Conservation (phyloP, 2,113 vertebrate genomes). For the Pelusios castaneus region DNA sequence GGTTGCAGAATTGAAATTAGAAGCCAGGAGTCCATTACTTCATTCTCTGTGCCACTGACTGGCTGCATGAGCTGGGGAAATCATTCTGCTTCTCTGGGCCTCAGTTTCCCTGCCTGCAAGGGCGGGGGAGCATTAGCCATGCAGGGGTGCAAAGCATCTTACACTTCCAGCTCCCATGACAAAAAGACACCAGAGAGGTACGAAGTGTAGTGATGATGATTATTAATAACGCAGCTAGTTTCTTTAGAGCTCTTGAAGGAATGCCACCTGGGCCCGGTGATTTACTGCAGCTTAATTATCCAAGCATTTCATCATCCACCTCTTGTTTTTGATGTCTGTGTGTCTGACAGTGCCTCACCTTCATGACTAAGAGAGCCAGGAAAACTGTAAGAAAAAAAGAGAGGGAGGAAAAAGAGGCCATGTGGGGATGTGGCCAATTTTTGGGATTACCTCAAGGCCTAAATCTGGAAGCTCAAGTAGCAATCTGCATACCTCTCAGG, state of each 20-base stretch:
- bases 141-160: background rate
- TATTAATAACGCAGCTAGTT: constrained; percentile 58
- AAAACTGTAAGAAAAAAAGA: constrained; percentile 33
- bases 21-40: background rate
- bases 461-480: background rate
- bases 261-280: constrained; percentile 42
- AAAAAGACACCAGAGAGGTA: background rate
- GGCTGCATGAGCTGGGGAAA: background rate
- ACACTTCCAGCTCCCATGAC: background rate
- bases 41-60: background rate
- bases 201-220: constrained; percentile 16
- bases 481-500: background rate
- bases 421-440: background rate
- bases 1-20: background rate
- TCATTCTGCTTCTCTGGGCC: background rate
- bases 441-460: background rate
- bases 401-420: background rate
- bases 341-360: constrained; percentile 69
- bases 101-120: background rate
- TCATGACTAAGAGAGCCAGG: constrained; percentile 58
- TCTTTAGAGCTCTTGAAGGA: constrained; percentile 37
- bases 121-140: background rate
- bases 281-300: constrained; percentile 68
- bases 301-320: constrained; percentile 59
- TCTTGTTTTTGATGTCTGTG: constrained; percentile 73